Percentiles rank a stretch among this genome's conserved stretches.
Conservation (phyloP, 2,113 vertebrate genomes). For the Pontoporia blainvillei region DNA sequence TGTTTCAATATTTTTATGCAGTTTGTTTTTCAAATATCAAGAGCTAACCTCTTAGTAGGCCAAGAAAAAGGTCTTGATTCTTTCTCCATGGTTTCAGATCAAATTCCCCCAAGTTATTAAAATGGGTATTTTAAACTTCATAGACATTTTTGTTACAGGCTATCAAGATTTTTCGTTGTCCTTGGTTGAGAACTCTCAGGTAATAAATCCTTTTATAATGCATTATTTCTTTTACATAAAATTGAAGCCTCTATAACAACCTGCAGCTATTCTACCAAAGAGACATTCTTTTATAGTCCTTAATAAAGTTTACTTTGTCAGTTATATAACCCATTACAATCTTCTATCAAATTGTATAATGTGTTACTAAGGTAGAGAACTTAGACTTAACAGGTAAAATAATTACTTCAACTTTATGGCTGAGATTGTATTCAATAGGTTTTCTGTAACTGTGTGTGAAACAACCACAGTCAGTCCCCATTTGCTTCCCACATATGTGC, state of each 20-base stretch:
- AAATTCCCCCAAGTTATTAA: not conserved
- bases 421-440: not conserved
- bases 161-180: constrained; percentile 39
- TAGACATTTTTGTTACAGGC: constrained; percentile 5
- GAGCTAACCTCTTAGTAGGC: not conserved
- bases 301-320: not conserved
- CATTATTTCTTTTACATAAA: constrained; percentile 41
- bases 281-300: not conserved
- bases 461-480: not conserved
- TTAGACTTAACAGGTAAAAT: not conserved
- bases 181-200: not conserved
- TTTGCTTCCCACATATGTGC: not conserved
- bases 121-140: constrained; percentile 32
- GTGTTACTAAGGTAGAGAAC: not conserved
- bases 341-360: not conserved
- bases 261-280: not conserved
- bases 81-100: constrained; percentile 26
- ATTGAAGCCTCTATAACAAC: not conserved
- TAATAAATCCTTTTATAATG: constrained; percentile 28
- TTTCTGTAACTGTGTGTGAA: not conserved
- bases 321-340: not conserved
- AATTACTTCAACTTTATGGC: not conserved
- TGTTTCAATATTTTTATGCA: constrained; percentile 1
- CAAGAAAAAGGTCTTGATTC: not conserved
- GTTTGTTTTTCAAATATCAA: constrained; percentile 14